These are phyloP conservation scores for Clistopyga incitator DNA, from an alignment of 2,888 invertebrate species.

Conservation along the genomic window DNA sequence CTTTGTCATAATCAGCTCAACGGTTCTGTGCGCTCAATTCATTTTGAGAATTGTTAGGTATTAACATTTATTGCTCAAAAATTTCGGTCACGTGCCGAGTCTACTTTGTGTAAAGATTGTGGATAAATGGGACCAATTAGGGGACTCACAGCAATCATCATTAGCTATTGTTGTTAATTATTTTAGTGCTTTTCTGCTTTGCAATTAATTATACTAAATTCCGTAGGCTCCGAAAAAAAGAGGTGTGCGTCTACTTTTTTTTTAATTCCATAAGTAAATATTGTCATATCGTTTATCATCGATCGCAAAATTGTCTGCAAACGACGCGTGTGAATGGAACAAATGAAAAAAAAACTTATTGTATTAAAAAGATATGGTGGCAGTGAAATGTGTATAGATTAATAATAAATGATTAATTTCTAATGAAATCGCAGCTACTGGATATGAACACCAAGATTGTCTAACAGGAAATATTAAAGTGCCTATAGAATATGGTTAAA, in stretches of 20 bases:
- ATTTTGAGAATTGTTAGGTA: background rate
- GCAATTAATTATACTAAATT: background rate
- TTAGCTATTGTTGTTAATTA: background rate
- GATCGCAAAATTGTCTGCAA: conserved; percentile 15
- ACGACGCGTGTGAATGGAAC: background rate
- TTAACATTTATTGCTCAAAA: background rate
- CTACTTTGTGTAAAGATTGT: background rate
- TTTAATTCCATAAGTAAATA: background rate
- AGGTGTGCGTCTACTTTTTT: background rate
- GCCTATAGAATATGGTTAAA: conserved; percentile 15
- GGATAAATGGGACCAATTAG: conserved; percentile 22
- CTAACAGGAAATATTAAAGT: conserved; percentile 16
- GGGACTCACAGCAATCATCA: background rate
- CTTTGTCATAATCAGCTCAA: no score
- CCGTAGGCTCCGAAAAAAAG: background rate
- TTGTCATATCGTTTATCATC: conserved; percentile 15
- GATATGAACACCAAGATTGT: conserved; percentile 12
- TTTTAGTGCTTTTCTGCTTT: background rate
- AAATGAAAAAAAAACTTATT: background rate
- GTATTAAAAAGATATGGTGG: background rate
- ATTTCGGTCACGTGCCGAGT: background rate
- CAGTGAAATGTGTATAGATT: conserved; percentile 9
- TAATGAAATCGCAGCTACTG: conserved; percentile 7
- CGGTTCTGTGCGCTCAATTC: background rate
- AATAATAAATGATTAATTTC: conserved; percentile 19